Evolutionary conservation across 2,888 invertebrate species (phyloP).

Genomic region (Tetramorium bicarinatum): DNA sequence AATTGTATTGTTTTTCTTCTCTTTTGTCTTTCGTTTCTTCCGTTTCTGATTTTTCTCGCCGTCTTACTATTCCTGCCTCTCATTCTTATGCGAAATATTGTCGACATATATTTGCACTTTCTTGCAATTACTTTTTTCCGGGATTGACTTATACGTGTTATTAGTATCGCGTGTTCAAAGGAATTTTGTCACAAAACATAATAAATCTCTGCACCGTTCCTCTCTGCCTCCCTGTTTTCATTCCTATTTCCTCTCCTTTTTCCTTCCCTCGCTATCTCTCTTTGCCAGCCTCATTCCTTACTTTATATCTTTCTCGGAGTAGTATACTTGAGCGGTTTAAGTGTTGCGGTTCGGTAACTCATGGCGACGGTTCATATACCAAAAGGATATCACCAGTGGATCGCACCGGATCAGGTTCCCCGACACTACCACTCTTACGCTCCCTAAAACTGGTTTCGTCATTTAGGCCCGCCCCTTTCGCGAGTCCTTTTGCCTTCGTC

Average conservation of each 20-base stretch:
- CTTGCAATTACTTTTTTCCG: neutral
- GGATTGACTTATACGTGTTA: conserved; percentile 26
- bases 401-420: conserved; percentile 69
- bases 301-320: conserved; percentile 18
- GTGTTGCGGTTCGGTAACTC: conserved; percentile 61
- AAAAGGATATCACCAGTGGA: conserved; percentile 74
- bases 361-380: conserved; percentile 73
- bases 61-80: neutral
- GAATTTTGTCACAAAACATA: conserved; percentile 11
- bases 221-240: neutral
- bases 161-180: conserved; percentile 29
- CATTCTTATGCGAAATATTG: neutral
- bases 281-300: neutral
- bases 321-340: conserved; percentile 38
- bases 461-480: conserved; percentile 76
- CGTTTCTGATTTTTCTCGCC: neutral
- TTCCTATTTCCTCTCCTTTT: neutral
- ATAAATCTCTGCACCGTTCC: conserved; percentile 18
- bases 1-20: conserved; percentile 36
- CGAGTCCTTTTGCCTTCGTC: conserved; percentile 61
- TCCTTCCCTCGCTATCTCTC: neutral
- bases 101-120: neutral
- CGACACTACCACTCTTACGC: conserved; percentile 81
- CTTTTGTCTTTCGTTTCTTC: neutral
- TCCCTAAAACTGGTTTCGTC: conserved; percentile 83